Conservation (phyloP, 2,797 vertebrate species). For the Prunella strophiata region DNA sequence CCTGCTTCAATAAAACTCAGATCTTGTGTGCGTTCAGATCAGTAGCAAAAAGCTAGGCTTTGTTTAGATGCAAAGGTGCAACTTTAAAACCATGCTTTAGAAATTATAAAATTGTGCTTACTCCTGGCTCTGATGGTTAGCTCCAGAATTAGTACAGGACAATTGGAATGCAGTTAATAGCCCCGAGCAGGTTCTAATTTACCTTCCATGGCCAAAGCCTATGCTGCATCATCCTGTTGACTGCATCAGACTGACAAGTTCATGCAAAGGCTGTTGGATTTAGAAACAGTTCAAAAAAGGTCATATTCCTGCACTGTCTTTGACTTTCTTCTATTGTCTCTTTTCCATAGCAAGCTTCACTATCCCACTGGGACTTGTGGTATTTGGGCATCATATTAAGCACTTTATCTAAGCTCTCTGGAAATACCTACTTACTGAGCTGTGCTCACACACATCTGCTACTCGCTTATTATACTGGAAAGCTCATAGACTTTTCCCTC, state of each 20-base stretch:
- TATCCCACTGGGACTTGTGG: not conserved
- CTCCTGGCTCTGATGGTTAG: not conserved
- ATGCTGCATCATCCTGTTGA: not conserved
- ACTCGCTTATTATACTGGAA: not conserved
- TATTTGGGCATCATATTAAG: constrained; percentile 23
- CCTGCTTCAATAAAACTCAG: not conserved
- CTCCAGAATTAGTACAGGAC: not conserved
- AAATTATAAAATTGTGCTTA: not conserved
- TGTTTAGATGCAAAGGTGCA: not conserved
- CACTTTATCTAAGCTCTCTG: constrained; percentile 29
- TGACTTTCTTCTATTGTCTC: not conserved
- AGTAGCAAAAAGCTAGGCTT: not conserved
- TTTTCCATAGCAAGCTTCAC: not conserved
- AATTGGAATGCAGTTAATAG: not conserved
- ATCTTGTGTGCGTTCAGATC: not conserved
- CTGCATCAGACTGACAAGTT: not conserved
- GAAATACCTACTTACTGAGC: constrained; percentile 16
- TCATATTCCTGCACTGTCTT: not conserved
- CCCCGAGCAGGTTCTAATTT: fast-evolving
- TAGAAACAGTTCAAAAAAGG: not conserved
- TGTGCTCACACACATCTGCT: constrained; percentile 1
- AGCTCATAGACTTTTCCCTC: not conserved
- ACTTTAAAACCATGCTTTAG: not conserved
- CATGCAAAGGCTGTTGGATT: not conserved
- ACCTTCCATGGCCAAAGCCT: not conserved